Evolutionary conservation across 2,888 invertebrate genomes (phyloP), one percentile per base, ranked within the genome.

Genomic region (Mamestra brassicae): DNA sequence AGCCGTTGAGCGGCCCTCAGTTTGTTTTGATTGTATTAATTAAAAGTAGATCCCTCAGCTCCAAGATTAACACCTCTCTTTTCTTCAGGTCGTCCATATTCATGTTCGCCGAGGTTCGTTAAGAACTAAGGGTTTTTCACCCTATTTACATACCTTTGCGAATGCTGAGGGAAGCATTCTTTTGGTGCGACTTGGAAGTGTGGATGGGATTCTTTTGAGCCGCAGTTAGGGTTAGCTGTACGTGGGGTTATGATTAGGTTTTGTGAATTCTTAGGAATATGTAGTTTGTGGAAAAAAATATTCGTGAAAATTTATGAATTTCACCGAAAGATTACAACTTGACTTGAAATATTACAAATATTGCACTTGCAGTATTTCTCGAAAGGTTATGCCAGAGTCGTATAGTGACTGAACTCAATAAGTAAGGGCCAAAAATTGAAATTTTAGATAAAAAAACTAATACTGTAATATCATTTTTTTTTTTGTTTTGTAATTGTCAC

Each of bases 11-110:
- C 89, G 87, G 88, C 87, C 87, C 88, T 87, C 92, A 93, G 94
- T 95, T 96, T 96, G 95, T 96, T 96, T 96, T 96, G 96, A 96
- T 96, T 96, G 96, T 95, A 96, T 96, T 96, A 96, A 96, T 96
- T 96, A 96, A 95, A 93, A 90, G 91, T 87, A 89, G 92, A 91
- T 92, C 93, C 93, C 90, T 92, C 93, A 92, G 94, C 94, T 95
- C 93, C 93, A 95, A 95, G 95, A 96, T 96, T 95, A 96, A 95
- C 96, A 96, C 96, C 95, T 95, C 94, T 92, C 93, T 94, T 94
- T 95, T 94, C 93, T 93, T 95, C 88, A 82, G 83, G 73, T 84
- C 87, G 81, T 95, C 92, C 96, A 96, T 96, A 96, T 96, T 96
- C 95, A 96, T 96, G 94, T 90, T 77, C 79, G 74, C 69, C 61